These are phyloP conservation scores for Chrysina gloriosa DNA, from an alignment of 2,888 invertebrate species.

Conservation along the genomic window DNA sequence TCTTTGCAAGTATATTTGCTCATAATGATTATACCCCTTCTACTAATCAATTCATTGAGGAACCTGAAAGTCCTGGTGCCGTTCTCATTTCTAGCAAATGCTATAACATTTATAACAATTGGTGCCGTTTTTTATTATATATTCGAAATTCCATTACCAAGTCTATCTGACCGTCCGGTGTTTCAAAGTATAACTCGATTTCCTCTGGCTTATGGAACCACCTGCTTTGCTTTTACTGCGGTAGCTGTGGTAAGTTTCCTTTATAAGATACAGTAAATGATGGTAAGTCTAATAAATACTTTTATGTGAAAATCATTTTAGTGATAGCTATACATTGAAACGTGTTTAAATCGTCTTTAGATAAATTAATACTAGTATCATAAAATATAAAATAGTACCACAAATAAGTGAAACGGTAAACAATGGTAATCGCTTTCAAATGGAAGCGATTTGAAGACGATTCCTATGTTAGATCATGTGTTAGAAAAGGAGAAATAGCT, in stretches of 20 bases:
- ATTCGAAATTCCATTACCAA: constrained; percentile 7
- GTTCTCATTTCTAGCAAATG: constrained; percentile 20
- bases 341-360: no score
- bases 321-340: no score
- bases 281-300: no score
- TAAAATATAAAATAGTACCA: no score
- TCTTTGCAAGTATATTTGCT: constrained; percentile 12
- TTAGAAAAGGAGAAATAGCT: no score
- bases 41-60: constrained; percentile 21
- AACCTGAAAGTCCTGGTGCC: constrained; percentile 27
- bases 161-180: not conserved
- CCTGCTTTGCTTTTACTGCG: constrained; percentile 26
- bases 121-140: constrained; percentile 23
- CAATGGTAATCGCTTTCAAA: no score
- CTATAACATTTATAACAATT: constrained; percentile 7
- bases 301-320: no score
- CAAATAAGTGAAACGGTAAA: no score
- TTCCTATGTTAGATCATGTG: no score
- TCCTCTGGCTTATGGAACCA: constrained; percentile 26
- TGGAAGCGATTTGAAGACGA: no score
- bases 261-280: no score
- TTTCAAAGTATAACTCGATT: not conserved
- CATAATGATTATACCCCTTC: constrained; percentile 8
- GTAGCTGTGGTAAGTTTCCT: constrained; percentile 19
- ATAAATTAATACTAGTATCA: no score